A percentile compares a stretch with the other conserved stretches of the same genome.
phyloP scores from a whole-genome alignment of 2,797 vertebrate species.

The Cryptoprocta ferox region DNA sequence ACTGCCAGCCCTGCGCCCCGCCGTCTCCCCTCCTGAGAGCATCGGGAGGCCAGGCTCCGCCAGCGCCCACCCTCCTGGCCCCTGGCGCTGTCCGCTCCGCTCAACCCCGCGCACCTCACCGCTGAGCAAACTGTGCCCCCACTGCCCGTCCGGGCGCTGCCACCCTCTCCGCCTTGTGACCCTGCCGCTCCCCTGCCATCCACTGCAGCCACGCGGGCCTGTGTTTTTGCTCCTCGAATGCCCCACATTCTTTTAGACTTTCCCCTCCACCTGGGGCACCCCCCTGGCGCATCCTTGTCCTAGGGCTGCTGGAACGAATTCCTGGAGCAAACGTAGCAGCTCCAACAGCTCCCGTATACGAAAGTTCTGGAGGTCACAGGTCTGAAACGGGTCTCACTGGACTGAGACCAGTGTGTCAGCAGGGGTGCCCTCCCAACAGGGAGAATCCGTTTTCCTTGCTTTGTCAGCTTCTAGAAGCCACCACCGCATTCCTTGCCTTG shows the following conservation, averaged over 20 bases:
- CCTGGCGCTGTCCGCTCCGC: background rate
- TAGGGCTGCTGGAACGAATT: background rate
- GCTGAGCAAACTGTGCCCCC: background rate
- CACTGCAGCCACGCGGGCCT: background rate
- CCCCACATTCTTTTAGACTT: background rate
- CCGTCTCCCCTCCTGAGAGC: background rate
- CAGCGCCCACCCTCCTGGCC: background rate
- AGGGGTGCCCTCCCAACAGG: background rate
- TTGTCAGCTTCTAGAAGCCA: background rate
- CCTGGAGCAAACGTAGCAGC: accelerated
- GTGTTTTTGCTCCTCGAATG: background rate
- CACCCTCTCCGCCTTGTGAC: background rate
- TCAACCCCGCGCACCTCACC: background rate
- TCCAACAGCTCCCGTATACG: no score
- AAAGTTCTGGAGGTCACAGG: background rate
- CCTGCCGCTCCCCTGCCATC: background rate
- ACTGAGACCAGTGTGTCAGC: background rate
- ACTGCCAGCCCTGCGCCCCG: background rate
- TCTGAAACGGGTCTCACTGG: background rate
- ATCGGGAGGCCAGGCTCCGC: background rate
- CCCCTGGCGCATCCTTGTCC: background rate
- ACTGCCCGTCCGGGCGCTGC: background rate
- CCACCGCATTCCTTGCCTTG: background rate
- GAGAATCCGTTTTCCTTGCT: background rate
- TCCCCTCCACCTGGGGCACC: no score